phyloP scores from a whole-genome alignment of 2,888 invertebrate species.

The Caenorhabditis sp. region DNA sequence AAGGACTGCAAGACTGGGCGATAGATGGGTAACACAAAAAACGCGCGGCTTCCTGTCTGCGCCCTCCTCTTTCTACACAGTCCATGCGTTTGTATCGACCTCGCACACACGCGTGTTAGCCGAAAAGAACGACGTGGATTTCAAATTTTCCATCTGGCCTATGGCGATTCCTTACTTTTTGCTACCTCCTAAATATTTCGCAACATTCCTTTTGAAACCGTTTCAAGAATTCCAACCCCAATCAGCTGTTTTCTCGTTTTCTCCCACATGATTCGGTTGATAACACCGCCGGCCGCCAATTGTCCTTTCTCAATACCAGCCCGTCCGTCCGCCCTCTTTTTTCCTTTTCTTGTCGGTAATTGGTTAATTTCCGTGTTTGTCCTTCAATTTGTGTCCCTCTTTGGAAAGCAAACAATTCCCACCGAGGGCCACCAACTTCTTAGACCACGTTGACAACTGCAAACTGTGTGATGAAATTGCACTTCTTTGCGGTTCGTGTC shows the following conservation, averaged over 20 bases:
- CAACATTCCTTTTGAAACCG: background rate
- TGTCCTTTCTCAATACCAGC: background rate
- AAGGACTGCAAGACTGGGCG: slow-evolving; percentile 22
- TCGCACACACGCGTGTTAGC: too few relatives aligned
- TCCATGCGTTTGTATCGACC: too few relatives aligned
- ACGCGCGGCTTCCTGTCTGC: slow-evolving; percentile 26
- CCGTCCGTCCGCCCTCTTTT: background rate
- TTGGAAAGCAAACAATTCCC: slow-evolving; percentile 26
- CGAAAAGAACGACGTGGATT: slow-evolving; percentile 26
- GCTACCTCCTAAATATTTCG: background rate
- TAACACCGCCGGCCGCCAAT: slow-evolving; percentile 10
- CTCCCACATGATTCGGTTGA: slow-evolving; percentile 26
- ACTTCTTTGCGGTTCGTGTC: background rate
- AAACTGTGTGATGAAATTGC: slow-evolving; percentile 33
- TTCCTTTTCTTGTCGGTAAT: slow-evolving; percentile 24
- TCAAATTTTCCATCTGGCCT: slow-evolving; percentile 3
- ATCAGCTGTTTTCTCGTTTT: slow-evolving; percentile 53
- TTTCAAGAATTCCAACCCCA: background rate
- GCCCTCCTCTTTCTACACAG: background rate
- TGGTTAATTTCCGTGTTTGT: slow-evolving; percentile 45
- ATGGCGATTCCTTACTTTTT: background rate
- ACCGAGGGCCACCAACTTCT: slow-evolving; percentile 3
- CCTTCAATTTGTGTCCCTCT: slow-evolving; percentile 29
- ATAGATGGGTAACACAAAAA: slow-evolving; percentile 28
- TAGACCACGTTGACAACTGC: slow-evolving; percentile 40